Percentiles rank a stretch among this genome's conserved stretches.
These are phyloP conservation scores for Polypterus bichir DNA, from an alignment of 2,113 vertebrate species.

Conservation along the genomic window DNA sequence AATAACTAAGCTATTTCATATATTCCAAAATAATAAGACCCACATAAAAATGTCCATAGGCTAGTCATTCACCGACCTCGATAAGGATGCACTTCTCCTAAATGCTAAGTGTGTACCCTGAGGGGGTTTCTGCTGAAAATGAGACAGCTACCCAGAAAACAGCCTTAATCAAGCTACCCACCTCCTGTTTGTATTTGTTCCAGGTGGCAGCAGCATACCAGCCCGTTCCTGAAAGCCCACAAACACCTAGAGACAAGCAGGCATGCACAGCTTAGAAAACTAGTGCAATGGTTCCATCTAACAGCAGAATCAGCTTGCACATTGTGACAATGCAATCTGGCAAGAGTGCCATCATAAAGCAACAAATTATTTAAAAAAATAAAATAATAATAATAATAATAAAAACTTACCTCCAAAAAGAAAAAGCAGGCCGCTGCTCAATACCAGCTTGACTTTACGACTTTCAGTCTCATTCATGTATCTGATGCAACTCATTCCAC, in stretches of 20 bases:
- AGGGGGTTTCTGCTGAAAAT: too few relatives aligned
- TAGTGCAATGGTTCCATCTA: too few relatives aligned
- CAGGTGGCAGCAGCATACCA: constrained; percentile 25
- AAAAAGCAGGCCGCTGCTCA: constrained; percentile 27
- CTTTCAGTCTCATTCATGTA: neutral
- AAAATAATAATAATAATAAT: neutral
- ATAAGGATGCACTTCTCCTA: too few relatives aligned
- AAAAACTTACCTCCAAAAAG: constrained; percentile 18
- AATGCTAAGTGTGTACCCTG: too few relatives aligned
- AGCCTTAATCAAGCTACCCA: neutral
- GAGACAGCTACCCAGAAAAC: too few relatives aligned
- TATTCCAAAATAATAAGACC: too few relatives aligned
- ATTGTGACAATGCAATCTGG: too few relatives aligned
- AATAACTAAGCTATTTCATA: too few relatives aligned
- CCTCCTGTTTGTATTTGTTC: constrained; percentile 24
- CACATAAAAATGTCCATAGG: too few relatives aligned
- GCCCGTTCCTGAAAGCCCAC: constrained; percentile 13
- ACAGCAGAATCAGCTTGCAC: too few relatives aligned
- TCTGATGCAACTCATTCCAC: constrained; percentile 22
- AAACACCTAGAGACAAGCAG: constrained; percentile 11
- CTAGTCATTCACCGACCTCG: too few relatives aligned
- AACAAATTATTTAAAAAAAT: neutral
- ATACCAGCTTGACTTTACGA: constrained; percentile 10
- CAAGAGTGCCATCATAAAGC: too few relatives aligned
- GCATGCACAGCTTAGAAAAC: neutral